A percentile compares a stretch with the other conserved stretches of the same genome.
Conservation (phyloP, 2,113 vertebrate species). For the Labrus mixtus region DNA sequence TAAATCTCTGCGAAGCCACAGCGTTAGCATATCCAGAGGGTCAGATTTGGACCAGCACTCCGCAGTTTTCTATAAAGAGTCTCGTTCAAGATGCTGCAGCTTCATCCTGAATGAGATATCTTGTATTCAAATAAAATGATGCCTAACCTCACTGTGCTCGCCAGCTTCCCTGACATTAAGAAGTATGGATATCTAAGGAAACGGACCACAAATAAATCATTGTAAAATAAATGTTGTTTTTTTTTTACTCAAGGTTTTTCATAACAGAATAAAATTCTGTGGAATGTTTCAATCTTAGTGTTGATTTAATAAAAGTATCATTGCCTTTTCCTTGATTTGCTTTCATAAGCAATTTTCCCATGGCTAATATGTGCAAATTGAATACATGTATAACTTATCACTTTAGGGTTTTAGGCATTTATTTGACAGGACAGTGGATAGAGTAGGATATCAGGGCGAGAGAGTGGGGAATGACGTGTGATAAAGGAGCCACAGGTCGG, state of each 20-base stretch:
- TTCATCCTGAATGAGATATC: constrained; percentile 57
- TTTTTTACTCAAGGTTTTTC: neutral
- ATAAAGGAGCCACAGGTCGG: too few species aligned
- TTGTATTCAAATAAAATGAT: constrained; percentile 35
- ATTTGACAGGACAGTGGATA: too few species aligned
- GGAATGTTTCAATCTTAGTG: neutral
- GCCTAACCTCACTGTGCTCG: constrained; percentile 8
- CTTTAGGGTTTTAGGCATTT: too few species aligned
- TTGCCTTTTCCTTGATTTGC: constrained; percentile 4
- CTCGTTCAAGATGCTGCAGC: constrained; percentile 59
- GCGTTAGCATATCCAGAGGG: constrained; percentile 64
- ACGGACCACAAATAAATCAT: constrained; percentile 4
- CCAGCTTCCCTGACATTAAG: constrained; percentile 14
- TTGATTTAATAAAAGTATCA: neutral
- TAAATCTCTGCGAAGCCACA: constrained; percentile 68
- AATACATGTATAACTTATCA: too few species aligned
- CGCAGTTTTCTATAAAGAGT: constrained; percentile 47
- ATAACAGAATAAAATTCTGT: neutral
- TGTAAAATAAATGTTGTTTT: too few species aligned
- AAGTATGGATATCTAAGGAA: constrained; percentile 11
- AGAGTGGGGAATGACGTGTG: too few species aligned
- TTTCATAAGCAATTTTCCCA: constrained; percentile 21
- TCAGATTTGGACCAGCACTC: constrained; percentile 62
- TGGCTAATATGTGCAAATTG: too few species aligned
- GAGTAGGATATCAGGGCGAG: too few species aligned